Evolutionary conservation across 2,888 invertebrate species (phyloP).

Genomic region (Cryptocephalus primarius): DNA sequence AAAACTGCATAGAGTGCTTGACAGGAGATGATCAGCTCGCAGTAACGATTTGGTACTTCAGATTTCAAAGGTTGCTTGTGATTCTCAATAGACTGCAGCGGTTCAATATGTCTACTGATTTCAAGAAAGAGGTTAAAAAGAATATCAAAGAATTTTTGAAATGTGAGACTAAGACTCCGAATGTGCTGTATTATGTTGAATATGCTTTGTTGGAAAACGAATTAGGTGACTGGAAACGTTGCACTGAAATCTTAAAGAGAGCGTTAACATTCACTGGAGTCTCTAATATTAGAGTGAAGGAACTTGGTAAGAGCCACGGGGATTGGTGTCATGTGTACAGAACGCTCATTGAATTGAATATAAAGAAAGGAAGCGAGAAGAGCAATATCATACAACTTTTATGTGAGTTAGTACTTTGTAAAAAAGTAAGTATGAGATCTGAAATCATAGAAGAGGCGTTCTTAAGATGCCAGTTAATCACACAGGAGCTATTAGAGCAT

Average conservation of each 20-base stretch:
- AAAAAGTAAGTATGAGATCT: not conserved
- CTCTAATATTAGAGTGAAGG: slow-evolving; percentile 20
- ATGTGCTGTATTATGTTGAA: slow-evolving; percentile 49
- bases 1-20: slow-evolving; percentile 42
- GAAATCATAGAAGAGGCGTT: not conserved
- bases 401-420: not conserved
- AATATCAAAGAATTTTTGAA: slow-evolving; percentile 47
- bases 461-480: not conserved
- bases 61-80: slow-evolving; percentile 47
- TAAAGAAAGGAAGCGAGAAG: not conserved
- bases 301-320: slow-evolving; percentile 20
- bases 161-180: slow-evolving; percentile 42
- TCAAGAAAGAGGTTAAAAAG: slow-evolving; percentile 40
- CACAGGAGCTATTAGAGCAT: slow-evolving; percentile 13
- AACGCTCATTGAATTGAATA: slow-evolving; percentile 24
- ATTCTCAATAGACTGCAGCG: slow-evolving; percentile 37
- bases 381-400: too few relatives aligned
- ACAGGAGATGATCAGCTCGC: slow-evolving; percentile 39
- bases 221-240: slow-evolving; percentile 34
- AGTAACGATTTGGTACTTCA: slow-evolving; percentile 51
- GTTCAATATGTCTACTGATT: slow-evolving; percentile 33
- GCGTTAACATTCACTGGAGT: slow-evolving; percentile 32
- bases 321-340: slow-evolving; percentile 36
- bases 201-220: slow-evolving; percentile 51
- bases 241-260: slow-evolving; percentile 30